These are phyloP conservation scores for Stenopsyche tienmushanensis DNA, from an alignment of 1,140 invertebrate genomes.

Conservation along the genomic window DNA sequence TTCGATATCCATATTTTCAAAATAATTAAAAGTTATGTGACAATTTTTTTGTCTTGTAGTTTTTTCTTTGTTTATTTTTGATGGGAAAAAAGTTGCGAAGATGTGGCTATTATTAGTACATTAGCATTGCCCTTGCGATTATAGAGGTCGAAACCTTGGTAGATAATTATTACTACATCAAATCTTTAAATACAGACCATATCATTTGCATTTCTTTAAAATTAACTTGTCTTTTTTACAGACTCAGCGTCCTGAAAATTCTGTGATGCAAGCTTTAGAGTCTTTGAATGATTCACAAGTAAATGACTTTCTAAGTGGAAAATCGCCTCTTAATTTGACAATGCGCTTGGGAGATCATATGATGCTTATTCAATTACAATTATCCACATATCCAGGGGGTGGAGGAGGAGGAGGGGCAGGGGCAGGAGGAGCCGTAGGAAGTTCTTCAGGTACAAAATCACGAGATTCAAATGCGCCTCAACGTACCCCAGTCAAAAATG, in stretches of 20 bases:
- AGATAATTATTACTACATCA: no score
- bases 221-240: constrained; percentile 59
- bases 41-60: neutral
- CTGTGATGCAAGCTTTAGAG: constrained; percentile 92
- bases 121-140: no score
- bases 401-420: no score
- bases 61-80: neutral
- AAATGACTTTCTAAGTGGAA: constrained; percentile 91
- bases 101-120: no score
- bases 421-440: constrained; percentile 37
- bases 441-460: constrained; percentile 38
- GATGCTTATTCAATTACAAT: constrained; percentile 93
- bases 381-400: constrained; percentile 61
- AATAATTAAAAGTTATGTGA: no score
- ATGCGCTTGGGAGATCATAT: constrained; percentile 94
- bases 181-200: neutral
- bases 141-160: no score
- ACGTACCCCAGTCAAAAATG: constrained; percentile 36
- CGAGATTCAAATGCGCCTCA: constrained; percentile 37
- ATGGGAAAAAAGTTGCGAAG: neutral
- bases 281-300: constrained; percentile 91
- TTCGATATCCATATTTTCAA: no score
- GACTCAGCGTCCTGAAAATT: constrained; percentile 88
- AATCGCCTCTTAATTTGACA: constrained; percentile 89
- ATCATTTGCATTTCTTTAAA: neutral